Evolutionary conservation across 2,113 vertebrate genomes (phyloP), one percentile per base, ranked within the genome.

Genomic region (Todiramphus saurophagus): DNA sequence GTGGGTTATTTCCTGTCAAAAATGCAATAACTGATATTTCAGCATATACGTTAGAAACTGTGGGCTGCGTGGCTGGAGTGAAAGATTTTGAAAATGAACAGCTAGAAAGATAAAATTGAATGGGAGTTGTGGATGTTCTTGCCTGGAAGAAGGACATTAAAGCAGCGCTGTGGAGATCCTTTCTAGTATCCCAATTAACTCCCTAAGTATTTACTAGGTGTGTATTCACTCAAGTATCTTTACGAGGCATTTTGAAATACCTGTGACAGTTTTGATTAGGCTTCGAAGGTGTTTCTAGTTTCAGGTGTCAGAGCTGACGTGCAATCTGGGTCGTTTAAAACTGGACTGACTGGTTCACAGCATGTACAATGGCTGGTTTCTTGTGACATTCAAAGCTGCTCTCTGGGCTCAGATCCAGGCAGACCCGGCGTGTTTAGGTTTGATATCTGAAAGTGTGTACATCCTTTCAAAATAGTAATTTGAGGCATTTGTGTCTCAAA

Each of bases 1-100:
- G 69, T 10, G 9, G 56, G 33, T 93, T 86, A 46, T 93, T 96
- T 92, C 51, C 87, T 89, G 87, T 94, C 55, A 94, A 83, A 93
- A 96, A 80, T 83, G 48, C 44, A 89, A 4, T 75, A 94, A 76
- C 64, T 81, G 83, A 14, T 86, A 84, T 81, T 96, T 86, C 86
- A 94, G 13, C 67, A 16, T 31, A 21, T 46, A 75, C 16, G 9
- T 73, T 90, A 62, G 66, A 48, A 96, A 64, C 64, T 18, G 16
- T n/a, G 25, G 35, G 50, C 69, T 85, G 93, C 3, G 2, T 92
- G 14, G 67, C 28, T 74, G 53, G 39, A 92, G 35, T 64, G 58
- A 91, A 84, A 63, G 17, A 18, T 77, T 93, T 62, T 84, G 67
- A 64, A 51, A 94, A 86, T 58, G 3, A 90, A 23, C 77, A 89